Base-by-base conservation (phyloP, 2,888 invertebrate genomes). In the Standfussiana lucernea region DNA sequence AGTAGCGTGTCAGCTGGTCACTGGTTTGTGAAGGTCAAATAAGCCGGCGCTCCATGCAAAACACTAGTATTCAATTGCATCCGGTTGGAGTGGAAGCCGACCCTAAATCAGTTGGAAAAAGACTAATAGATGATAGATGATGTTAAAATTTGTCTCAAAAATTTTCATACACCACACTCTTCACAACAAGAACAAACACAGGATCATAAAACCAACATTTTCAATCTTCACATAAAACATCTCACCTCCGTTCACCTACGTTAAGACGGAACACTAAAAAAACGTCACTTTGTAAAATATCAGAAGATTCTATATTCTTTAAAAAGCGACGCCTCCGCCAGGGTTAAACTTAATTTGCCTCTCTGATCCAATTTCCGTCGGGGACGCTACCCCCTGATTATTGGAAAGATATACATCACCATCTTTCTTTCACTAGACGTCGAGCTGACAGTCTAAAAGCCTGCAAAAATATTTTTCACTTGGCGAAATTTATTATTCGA, bases 291-390 rank as follows among this genome's bases (percentile, higher is more conserved):
- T 79, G 69, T 79, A 80, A 83, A 86, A 82, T 82, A 75, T 66
- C 53, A 74, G 74, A 67, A 69, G 81, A 85, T 75, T 79, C 79
- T 86, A 88, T 88, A 87, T 87, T 80, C 82, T 80, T 79, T 89
- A 86, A 92, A 93, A 92, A 90, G 88, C 89, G 83, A 80, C 88
- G 85, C 79, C 83, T 86, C 83, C 75, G 73, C 75, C 78, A 87
- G 89, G 88, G 90, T 90, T 91, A 90, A 93, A 93, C 92, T 93
- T 94, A 94, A 94, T 94, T 94, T 93, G 90, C 89, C 87, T 86
- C 83, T 84, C 91, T 91, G 92, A 94, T 94, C 93, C 93, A 93
- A 94, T 94, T 93, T 93, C 94, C 93, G 89, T 78, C 81, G 83
- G 76, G 86, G 82, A 85, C 86, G 88, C 85, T 84, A 85, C 88